Conservation (phyloP, 2,888 invertebrate genomes). For the Trachelus troglodyta region DNA sequence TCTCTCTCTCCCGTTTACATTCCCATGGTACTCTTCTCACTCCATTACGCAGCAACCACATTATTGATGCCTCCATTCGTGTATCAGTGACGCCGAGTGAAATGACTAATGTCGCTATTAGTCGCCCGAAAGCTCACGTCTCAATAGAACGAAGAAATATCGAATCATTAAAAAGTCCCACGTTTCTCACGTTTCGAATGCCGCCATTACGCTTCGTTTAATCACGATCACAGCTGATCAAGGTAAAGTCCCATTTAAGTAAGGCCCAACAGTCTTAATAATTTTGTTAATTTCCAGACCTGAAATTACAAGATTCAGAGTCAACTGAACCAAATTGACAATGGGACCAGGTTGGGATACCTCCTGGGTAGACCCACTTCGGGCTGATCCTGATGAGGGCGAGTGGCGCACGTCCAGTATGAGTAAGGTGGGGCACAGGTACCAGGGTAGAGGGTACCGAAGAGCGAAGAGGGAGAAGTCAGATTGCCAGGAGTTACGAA, state of each 20-base stretch:
- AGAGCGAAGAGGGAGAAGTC: conserved; percentile 25
- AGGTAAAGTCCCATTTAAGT: neutral
- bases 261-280: neutral
- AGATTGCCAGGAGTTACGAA: conserved; percentile 56
- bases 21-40: conserved; percentile 11
- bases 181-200: neutral
- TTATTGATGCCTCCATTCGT: conserved; percentile 63
- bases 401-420: neutral
- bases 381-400: neutral
- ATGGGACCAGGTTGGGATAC: neutral
- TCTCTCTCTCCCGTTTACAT: neutral
- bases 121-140: conserved; percentile 47
- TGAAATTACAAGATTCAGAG: neutral
- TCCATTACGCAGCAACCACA: conserved; percentile 16
- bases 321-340: neutral
- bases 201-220: neutral
- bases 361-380: neutral
- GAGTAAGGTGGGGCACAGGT: conserved; percentile 4
- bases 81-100: conserved; percentile 54
- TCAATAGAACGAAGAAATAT: conserved; percentile 35
- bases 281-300: neutral
- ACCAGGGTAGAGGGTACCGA: conserved; percentile 30
- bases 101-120: conserved; percentile 64
- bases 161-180: conserved; percentile 4
- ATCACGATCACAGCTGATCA: neutral